These are phyloP conservation scores for Platycheirus rosarum DNA, from an alignment of 2,888 invertebrate species.

Conservation along the genomic window DNA sequence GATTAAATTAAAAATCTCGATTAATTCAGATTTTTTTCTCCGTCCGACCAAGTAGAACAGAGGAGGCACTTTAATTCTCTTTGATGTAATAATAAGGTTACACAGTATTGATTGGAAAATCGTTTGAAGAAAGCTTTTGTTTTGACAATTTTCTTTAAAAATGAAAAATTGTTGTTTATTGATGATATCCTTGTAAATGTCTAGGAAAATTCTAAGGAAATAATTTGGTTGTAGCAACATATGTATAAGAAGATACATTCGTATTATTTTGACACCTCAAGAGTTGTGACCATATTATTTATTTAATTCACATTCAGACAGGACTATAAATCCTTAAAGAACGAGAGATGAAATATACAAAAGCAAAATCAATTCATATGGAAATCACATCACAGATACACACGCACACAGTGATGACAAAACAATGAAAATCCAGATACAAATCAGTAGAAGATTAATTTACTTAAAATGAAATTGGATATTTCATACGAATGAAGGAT, in stretches of 20 bases:
- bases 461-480: background rate
- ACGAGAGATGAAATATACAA: background rate
- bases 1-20: slow-evolving; percentile 10
- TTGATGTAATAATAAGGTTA: background rate
- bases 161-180: no score
- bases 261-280: background rate
- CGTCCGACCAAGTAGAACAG: background rate
- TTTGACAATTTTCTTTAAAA: background rate
- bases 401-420: background rate
- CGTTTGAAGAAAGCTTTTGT: background rate
- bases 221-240: no score
- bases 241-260: no score
- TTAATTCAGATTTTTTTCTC: background rate
- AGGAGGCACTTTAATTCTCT: slow-evolving; percentile 1
- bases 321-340: background rate
- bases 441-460: background rate
- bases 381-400: no score
- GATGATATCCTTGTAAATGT: no score
- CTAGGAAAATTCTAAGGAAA: no score
- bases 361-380: background rate
- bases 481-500: no score
- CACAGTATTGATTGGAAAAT: background rate
- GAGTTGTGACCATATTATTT: background rate
- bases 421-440: background rate
- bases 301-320: background rate